Percentiles rank a stretch among this genome's conserved stretches.
phyloP scores from a whole-genome alignment of 2,113 vertebrate species.

The Prietella phreatophila region DNA sequence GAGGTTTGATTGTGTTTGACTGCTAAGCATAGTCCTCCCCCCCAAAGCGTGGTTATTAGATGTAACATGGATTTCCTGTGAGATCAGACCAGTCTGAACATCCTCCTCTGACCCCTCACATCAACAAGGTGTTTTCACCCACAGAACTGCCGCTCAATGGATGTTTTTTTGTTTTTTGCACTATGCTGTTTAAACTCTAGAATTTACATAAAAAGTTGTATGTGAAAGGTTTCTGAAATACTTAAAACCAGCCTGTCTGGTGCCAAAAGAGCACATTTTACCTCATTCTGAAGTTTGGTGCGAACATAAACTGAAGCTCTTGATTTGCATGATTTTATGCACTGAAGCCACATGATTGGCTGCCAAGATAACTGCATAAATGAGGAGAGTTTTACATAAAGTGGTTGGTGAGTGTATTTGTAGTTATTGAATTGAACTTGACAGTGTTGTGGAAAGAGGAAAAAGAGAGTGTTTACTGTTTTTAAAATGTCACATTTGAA shows the following conservation, averaged over 20 bases:
- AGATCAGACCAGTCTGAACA: neutral
- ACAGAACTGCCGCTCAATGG: neutral
- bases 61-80: neutral
- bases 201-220: neutral
- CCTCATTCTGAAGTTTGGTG: neutral
- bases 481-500: neutral
- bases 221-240: neutral
- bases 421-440: neutral
- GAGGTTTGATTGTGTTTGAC: neutral
- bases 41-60: neutral
- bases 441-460: neutral
- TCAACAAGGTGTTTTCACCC: neutral
- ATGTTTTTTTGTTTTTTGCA: neutral
- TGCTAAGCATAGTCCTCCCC: too few species aligned
- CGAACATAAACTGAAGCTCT: neutral
- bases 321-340: too few species aligned
- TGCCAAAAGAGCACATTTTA: neutral
- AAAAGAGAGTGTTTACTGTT: neutral
- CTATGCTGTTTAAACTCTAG: neutral
- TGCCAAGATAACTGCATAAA: neutral
- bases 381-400: neutral
- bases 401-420: neutral
- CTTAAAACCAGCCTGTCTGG: neutral
- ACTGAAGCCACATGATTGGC: neutral
- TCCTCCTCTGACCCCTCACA: neutral